Base-by-base conservation (phyloP, 2,113 vertebrate species). In the Cebus imitator region DNA sequence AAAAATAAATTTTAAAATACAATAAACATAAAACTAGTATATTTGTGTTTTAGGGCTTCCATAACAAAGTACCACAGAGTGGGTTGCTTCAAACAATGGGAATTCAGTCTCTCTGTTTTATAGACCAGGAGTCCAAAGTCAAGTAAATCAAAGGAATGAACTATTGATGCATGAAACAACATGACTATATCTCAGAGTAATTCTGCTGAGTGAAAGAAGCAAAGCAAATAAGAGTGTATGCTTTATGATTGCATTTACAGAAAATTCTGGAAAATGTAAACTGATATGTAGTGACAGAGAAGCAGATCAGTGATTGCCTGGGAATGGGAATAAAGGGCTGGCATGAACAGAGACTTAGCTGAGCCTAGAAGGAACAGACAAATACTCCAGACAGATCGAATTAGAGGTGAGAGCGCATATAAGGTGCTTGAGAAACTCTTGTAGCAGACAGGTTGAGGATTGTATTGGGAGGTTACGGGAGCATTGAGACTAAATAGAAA, bases 231-330 rank as follows among this genome's bases (percentile, higher is more conserved):
- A 52, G 17, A 88, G 6, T 43, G 25, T 23, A 52, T 66, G 13
- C 6, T 58, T 93, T 73, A 73, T 57, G 6, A 58, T 48, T 55
- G 13, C 79, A 83, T 66, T 90, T 58, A 78, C 58, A 43, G 75
- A 55, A 91, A 91, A 80, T 88, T 87, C 21, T 94, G 8, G 82
- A 81, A 84, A 91, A 70, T 76, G 18, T 75, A 76, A 90, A 76
- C 73, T 80, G 37, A 52, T 52, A 23, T 87, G 3, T 95, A 17
- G 16, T 80, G 16, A 32, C 2, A 50, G 81, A 90, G 30, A 84
- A 73, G 18, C 9, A 89, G 14, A n/a, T 45, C 27, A 70, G 55
- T 55, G 30, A 9, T 79, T 86, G 35, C 55, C 57, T 86, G 17
- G 25, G 45, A 68, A 55, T 68, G 64, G 4, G 27, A 58, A 55